phyloP scores from a whole-genome alignment of 2,888 invertebrate species.

The Hirtodrosophila histrioides region DNA sequence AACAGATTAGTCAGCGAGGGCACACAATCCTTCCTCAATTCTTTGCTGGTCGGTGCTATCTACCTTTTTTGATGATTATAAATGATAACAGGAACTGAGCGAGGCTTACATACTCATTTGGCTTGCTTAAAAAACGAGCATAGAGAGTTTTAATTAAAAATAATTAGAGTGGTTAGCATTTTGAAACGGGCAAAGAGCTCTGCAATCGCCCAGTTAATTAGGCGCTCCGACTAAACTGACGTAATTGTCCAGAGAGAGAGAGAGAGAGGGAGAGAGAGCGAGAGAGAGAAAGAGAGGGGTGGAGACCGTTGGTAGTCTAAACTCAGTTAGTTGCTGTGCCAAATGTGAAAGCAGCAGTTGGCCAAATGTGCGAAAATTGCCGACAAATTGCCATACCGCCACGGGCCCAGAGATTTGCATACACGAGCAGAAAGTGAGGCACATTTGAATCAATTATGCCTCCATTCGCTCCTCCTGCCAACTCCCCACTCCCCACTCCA shows the following conservation, averaged over 20 bases:
- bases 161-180: constrained; percentile 61
- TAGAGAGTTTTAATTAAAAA: constrained; percentile 60
- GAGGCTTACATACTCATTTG: constrained; percentile 13
- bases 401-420: constrained; percentile 57
- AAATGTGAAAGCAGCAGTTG: constrained; percentile 74
- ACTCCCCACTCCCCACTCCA: too few relatives aligned
- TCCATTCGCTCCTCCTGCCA: not conserved
- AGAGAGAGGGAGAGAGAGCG: too few relatives aligned
- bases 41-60: not conserved
- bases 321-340: constrained; percentile 40
- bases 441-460: constrained; percentile 55
- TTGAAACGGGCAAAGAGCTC: constrained; percentile 44
- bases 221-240: constrained; percentile 57
- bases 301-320: constrained; percentile 11
- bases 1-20: constrained; percentile 1
- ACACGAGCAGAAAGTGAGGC: constrained; percentile 45
- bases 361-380: constrained; percentile 73
- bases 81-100: constrained; percentile 31
- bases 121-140: constrained; percentile 17
- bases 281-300: not conserved
- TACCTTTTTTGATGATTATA: constrained; percentile 33
- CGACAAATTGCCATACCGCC: constrained; percentile 55
- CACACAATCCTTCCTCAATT: not conserved
- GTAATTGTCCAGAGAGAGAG: constrained; percentile 36
- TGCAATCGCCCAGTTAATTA: constrained; percentile 63